Evolutionary conservation across 2,888 invertebrate species (phyloP).

Genomic region (Lapara coniferarum): DNA sequence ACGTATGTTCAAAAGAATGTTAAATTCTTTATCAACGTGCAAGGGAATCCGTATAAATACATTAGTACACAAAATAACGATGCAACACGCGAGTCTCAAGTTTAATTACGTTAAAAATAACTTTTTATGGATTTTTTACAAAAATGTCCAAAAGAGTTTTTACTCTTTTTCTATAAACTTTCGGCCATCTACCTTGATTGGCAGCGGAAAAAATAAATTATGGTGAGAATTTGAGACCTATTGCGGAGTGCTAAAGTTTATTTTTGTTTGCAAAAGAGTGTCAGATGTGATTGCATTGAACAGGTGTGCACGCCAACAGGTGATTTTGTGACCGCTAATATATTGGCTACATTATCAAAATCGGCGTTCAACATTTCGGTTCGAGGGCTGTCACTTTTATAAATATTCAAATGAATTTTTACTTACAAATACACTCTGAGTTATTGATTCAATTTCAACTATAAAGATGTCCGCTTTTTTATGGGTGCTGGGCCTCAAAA

Average conservation of each 20-base stretch:
- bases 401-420: conserved; percentile 34
- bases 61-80: conserved; percentile 3
- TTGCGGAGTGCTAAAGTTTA: conserved; percentile 31
- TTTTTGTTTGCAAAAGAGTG: conserved; percentile 42
- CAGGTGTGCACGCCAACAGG: conserved; percentile 79
- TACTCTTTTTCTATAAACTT: conserved; percentile 57
- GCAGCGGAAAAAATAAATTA: conserved; percentile 43
- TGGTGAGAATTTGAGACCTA: conserved; percentile 40
- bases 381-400: conserved; percentile 46
- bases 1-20: not conserved
- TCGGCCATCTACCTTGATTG: conserved; percentile 54
- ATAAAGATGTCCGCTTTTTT: too few relatives aligned
- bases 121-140: conserved; percentile 51
- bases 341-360: conserved; percentile 74
- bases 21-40: not conserved
- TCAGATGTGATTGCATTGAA: conserved; percentile 79
- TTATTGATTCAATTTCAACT: not conserved
- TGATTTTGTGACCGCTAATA: conserved; percentile 79
- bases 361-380: conserved; percentile 69
- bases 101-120: conserved; percentile 26
- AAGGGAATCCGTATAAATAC: conserved; percentile 14
- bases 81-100: conserved; percentile 10
- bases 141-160: conserved; percentile 58
- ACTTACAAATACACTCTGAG: not conserved
- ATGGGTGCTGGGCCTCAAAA: too few relatives aligned